These are phyloP conservation scores for Neodiprion fabricii DNA, from an alignment of 1,140 invertebrate genomes.

Conservation along the genomic window DNA sequence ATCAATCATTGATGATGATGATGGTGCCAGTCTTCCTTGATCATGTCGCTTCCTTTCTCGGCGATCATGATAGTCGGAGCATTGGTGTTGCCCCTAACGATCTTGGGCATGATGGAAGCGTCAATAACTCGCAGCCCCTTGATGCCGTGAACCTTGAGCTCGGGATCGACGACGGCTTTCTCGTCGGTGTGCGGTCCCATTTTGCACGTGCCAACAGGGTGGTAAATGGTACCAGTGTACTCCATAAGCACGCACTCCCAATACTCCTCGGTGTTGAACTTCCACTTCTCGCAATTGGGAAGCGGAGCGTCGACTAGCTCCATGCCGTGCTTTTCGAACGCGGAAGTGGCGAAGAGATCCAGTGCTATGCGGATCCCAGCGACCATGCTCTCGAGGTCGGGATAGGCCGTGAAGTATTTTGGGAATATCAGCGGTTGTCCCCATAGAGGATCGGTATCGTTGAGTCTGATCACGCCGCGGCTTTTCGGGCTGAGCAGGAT, in stretches of 20 bases:
- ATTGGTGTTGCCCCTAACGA: slow-evolving; percentile 78
- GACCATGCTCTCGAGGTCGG: slow-evolving; percentile 55
- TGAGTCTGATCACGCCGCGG: slow-evolving; percentile 61
- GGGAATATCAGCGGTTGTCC: slow-evolving; percentile 69
- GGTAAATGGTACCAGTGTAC: slow-evolving; percentile 70
- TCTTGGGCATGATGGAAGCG: slow-evolving; percentile 80
- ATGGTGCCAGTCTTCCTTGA: slow-evolving; percentile 66
- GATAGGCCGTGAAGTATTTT: slow-evolving; percentile 60
- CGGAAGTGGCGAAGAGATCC: slow-evolving; percentile 35
- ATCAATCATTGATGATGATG: background rate
- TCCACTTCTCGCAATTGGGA: slow-evolving; percentile 43
- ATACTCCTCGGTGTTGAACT: slow-evolving; percentile 65
- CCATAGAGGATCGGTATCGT: slow-evolving; percentile 62
- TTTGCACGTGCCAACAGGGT: slow-evolving; percentile 77
- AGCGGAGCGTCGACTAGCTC: slow-evolving; percentile 36
- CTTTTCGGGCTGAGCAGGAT: slow-evolving; percentile 64
- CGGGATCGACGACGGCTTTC: slow-evolving; percentile 70
- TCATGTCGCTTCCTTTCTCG: slow-evolving; percentile 78
- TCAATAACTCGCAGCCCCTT: slow-evolving; percentile 78
- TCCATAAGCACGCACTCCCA: slow-evolving; percentile 71
- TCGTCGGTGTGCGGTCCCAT: slow-evolving; percentile 74
- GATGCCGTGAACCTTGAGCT: slow-evolving; percentile 72
- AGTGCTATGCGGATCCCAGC: slow-evolving; percentile 54
- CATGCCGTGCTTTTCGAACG: slow-evolving; percentile 39
- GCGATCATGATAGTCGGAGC: slow-evolving; percentile 80